A percentile compares a stretch with the other conserved stretches of the same genome.
Evolutionary conservation across 2,888 invertebrate species (phyloP).

Genomic region (Noctua pronuba): DNA sequence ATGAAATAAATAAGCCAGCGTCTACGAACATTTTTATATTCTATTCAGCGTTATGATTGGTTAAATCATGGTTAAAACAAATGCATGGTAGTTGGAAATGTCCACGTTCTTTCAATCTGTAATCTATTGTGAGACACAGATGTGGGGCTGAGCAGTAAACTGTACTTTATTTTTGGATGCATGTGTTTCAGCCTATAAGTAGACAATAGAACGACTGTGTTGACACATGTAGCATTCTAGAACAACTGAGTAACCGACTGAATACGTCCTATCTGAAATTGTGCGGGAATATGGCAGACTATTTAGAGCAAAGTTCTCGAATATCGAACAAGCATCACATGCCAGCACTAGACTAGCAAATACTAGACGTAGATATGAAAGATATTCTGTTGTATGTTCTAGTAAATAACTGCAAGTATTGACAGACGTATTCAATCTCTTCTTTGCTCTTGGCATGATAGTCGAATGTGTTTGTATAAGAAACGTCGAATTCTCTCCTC

Average conservation of each 20-base stretch:
- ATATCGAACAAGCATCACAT: conserved; percentile 46
- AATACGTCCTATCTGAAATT: conserved; percentile 33
- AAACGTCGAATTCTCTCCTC: conserved; percentile 7
- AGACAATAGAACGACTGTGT: conserved; percentile 52
- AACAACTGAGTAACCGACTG: conserved; percentile 33
- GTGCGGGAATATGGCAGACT: conserved; percentile 23
- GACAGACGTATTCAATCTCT: conserved; percentile 53
- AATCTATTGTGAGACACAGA: conserved; percentile 38
- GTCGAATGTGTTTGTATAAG: conserved; percentile 40
- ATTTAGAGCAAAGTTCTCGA: conserved; percentile 50
- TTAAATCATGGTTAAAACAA: conserved; percentile 31
- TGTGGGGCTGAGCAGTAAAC: conserved; percentile 32
- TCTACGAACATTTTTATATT: conserved; percentile 11
- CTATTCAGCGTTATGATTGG: conserved; percentile 23
- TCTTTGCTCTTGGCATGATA: conserved; percentile 25
- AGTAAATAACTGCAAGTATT: conserved; percentile 53
- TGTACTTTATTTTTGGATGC: conserved; percentile 53
- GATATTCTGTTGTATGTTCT: conserved; percentile 44
- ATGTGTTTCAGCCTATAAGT: conserved; percentile 42
- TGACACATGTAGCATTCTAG: conserved; percentile 53
- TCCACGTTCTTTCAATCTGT: conserved; percentile 24
- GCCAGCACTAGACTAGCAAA: conserved; percentile 39
- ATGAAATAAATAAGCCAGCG: conserved; percentile 7
- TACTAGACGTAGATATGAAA: conserved; percentile 45
- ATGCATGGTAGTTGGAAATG: conserved; percentile 18